A percentile compares a stretch with the other conserved stretches of the same genome.
These are phyloP conservation scores for Fulmarus glacialis DNA, from an alignment of 2,113 vertebrate species.

Conservation along the genomic window DNA sequence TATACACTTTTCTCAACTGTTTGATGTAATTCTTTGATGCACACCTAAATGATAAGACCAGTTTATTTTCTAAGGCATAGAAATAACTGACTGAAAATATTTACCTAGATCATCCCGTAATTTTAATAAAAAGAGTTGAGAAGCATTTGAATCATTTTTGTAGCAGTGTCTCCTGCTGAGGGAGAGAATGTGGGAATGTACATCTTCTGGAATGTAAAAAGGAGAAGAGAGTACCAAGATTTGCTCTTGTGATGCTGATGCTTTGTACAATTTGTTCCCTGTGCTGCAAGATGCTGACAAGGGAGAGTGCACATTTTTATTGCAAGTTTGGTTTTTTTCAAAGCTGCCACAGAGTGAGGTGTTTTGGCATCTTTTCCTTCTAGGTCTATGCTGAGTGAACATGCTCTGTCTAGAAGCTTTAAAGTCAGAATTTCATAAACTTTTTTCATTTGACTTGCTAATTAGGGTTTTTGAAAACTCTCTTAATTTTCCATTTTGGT, in stretches of 20 bases:
- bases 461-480: background rate
- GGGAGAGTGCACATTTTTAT: too few relatives aligned
- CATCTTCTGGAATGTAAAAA: background rate
- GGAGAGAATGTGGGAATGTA: background rate
- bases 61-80: background rate
- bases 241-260: background rate
- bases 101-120: background rate
- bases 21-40: background rate
- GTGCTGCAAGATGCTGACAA: background rate
- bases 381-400: background rate
- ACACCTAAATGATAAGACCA: background rate
- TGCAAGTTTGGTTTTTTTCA: background rate
- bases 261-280: background rate
- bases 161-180: background rate
- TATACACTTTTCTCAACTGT: background rate
- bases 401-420: background rate
- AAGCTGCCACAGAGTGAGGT: background rate
- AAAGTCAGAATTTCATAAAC: background rate
- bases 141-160: background rate
- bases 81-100: background rate
- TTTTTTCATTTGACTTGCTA: background rate
- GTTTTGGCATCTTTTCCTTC: background rate
- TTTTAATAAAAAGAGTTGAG: background rate
- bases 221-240: background rate
- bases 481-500: background rate